Evolutionary conservation across 2,113 vertebrate genomes (phyloP).

Genomic region (Brachionichthys hirsutus): DNA sequence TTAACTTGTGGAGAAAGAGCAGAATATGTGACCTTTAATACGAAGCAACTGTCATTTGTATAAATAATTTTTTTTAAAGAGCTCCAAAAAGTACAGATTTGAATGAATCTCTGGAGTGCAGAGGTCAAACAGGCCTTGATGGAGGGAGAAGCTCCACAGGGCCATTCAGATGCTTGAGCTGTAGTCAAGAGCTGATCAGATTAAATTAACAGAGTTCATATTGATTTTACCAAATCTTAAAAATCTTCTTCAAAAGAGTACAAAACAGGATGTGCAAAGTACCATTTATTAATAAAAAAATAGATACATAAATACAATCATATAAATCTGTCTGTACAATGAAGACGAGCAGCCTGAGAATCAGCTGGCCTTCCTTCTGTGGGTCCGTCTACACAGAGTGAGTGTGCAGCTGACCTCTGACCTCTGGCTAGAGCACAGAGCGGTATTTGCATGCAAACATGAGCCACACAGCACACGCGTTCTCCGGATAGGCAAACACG

Average conservation of each 20-base stretch:
- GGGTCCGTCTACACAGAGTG: no score
- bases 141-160: no score
- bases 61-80: no score
- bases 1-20: no score
- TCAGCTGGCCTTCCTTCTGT: neutral
- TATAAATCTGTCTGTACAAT: slow-evolving; percentile 28
- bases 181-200: no score
- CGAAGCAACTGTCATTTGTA: no score
- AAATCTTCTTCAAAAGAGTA: neutral
- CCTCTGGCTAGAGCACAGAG: slow-evolving; percentile 82
- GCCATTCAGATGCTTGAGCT: no score
- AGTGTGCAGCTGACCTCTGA: neutral
- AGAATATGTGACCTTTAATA: no score
- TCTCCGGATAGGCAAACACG: slow-evolving; percentile 92
- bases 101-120: no score
- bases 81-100: no score
- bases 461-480: slow-evolving; percentile 93
- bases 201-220: no score
- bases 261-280: slow-evolving; percentile 1
- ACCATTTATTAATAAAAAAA: slow-evolving; percentile 62
- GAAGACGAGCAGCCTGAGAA: slow-evolving; percentile 6
- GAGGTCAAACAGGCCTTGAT: no score
- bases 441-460: slow-evolving; percentile 99
- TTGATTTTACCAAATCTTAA: neutral
- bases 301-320: slow-evolving; percentile 31